Percentiles rank a stretch among this genome's conserved stretches.
Evolutionary conservation across 2,113 vertebrate species (phyloP).

Genomic region (Gymnobelideus leadbeateri): DNA sequence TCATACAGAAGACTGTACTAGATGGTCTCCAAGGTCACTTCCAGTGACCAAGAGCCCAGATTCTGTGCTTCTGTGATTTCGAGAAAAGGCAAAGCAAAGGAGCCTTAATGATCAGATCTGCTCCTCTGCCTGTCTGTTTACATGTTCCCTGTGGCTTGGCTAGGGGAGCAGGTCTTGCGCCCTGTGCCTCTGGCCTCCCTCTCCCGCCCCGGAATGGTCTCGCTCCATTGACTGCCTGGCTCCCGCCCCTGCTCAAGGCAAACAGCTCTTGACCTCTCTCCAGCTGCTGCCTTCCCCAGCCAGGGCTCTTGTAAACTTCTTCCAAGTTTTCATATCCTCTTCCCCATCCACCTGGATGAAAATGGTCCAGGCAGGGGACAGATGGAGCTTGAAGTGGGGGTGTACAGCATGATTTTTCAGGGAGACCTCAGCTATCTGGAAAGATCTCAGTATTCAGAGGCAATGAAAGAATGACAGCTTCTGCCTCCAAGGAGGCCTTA

Average conservation of each 20-base stretch:
- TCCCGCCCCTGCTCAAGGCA: conserved; percentile 62
- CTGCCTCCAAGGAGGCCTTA: background rate
- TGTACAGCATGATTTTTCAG: too few relatives aligned
- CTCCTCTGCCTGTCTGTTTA: conserved; percentile 50
- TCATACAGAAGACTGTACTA: background rate
- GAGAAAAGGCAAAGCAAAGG: background rate
- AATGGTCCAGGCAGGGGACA: background rate
- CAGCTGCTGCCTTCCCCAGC: conserved; percentile 60
- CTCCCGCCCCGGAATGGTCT: conserved; percentile 5
- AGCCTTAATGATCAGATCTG: background rate
- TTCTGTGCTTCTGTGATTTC: background rate
- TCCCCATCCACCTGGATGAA: conserved; percentile 63
- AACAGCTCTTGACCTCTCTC: conserved; percentile 63
- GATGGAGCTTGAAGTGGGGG: conserved; percentile 12
- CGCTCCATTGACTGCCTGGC: conserved; percentile 73
- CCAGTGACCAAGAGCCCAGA: background rate
- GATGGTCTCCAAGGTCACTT: background rate
- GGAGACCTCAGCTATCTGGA: background rate
- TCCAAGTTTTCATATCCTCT: conserved; percentile 25
- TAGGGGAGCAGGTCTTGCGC: conserved; percentile 47
- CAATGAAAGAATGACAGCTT: background rate
- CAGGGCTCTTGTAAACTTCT: conserved; percentile 54
- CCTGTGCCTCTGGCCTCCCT: conserved; percentile 28
- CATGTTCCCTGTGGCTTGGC: conserved; percentile 78
- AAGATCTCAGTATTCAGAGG: background rate